Evolutionary conservation across 2,888 invertebrate species (phyloP).

Genomic region (Ichneumon xanthorius): DNA sequence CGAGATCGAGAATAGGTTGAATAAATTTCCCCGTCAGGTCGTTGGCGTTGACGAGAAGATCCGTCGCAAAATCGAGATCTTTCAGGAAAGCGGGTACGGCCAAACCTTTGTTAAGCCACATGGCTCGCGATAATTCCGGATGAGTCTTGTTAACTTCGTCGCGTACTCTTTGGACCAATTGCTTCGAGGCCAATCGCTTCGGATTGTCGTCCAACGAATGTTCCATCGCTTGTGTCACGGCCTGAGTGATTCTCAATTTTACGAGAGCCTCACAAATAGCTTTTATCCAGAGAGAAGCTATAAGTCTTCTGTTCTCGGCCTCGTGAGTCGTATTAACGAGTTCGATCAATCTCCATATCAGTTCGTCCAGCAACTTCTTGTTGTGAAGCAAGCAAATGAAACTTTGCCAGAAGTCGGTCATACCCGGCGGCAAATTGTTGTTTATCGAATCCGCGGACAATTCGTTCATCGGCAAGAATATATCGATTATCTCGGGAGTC

Average conservation of each 20-base stretch:
- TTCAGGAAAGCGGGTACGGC: slow-evolving; percentile 74
- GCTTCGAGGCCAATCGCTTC: slow-evolving; percentile 68
- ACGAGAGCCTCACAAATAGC: slow-evolving; percentile 85
- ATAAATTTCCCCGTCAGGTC: slow-evolving; percentile 75
- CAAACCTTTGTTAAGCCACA: slow-evolving; percentile 74
- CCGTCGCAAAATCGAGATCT: slow-evolving; percentile 73
- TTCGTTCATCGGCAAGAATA: slow-evolving; percentile 71
- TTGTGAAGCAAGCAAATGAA: slow-evolving; percentile 86
- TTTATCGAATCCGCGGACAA: slow-evolving; percentile 39
- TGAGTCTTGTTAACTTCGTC: slow-evolving; percentile 69
- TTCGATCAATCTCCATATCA: slow-evolving; percentile 85
- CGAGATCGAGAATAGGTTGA: slow-evolving; percentile 75
- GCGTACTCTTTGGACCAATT: slow-evolving; percentile 72
- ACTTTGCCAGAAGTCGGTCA: slow-evolving; percentile 86
- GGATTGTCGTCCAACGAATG: slow-evolving; percentile 70
- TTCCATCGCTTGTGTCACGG: slow-evolving; percentile 73
- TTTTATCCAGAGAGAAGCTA: slow-evolving; percentile 87
- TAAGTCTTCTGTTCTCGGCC: slow-evolving; percentile 79
- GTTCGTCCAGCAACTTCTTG: slow-evolving; percentile 85
- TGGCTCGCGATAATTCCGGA: slow-evolving; percentile 72
- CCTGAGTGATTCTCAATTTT: slow-evolving; percentile 83
- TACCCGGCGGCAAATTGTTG: slow-evolving; percentile 75
- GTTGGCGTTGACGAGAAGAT: slow-evolving; percentile 75
- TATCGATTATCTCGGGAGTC: slow-evolving; percentile 74
- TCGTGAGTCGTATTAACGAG: slow-evolving; percentile 82